Evolutionary conservation across 92 coral and sea anemone genomes (phyloP).

Genomic region (Epizoanthus ramosus): DNA sequence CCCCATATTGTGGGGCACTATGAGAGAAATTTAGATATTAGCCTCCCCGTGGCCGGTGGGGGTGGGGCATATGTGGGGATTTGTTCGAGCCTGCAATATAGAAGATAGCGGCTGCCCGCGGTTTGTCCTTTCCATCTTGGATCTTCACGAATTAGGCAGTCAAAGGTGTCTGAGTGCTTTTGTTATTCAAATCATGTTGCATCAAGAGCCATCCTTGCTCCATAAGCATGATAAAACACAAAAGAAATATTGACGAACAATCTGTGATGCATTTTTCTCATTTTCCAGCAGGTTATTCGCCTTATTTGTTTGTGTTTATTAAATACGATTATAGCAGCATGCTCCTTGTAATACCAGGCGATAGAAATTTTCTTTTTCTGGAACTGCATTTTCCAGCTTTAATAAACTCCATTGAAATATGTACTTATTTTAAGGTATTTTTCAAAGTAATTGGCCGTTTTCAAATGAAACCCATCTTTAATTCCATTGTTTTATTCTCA

Average conservation of each 20-base stretch:
- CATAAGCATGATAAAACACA: too few species aligned
- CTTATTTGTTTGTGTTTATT: too few species aligned
- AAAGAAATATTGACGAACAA: too few species aligned
- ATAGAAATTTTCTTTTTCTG: too few species aligned
- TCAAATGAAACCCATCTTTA: conserved; percentile 18
- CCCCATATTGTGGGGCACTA: conserved; percentile 3
- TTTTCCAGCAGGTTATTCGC: too few species aligned
- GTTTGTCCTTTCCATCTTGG: conserved; percentile 10
- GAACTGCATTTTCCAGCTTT: too few species aligned
- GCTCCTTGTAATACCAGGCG: too few species aligned
- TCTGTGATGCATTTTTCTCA: too few species aligned
- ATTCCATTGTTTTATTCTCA: conserved; percentile 16
- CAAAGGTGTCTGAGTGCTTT: conserved; percentile 26
- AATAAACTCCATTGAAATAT: too few species aligned
- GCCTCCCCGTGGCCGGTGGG: conserved; percentile 19
- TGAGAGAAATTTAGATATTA: conserved; percentile 2
- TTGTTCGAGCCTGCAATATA: conserved; percentile 14
- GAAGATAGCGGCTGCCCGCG: conserved; percentile 12
- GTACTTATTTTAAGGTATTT: not conserved
- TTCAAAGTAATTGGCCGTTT: not conserved
- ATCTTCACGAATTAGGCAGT: conserved; percentile 10
- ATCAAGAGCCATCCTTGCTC: too few species aligned
- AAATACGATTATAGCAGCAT: too few species aligned
- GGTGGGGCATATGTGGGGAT: conserved; percentile 26
- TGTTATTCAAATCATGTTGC: conserved; percentile 1